Base-by-base conservation (phyloP, 2,888 invertebrate genomes). In the Dorcus parallelipipedus region DNA sequence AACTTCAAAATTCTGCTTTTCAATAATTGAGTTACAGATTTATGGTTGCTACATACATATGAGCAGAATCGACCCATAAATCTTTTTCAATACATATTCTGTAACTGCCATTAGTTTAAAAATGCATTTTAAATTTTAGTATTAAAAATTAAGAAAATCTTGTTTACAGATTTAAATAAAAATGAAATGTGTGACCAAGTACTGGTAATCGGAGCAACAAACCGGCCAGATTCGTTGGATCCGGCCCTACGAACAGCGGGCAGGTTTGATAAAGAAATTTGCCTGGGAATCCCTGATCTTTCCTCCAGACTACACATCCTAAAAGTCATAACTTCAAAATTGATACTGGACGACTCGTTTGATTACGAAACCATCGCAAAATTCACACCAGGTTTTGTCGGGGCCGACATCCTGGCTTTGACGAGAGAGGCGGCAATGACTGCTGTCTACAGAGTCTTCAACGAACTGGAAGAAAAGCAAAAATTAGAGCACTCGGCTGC, bases 161-260 rank as follows among this genome's bases (percentile, higher is more conserved):
- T 4, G 6, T 7, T 33, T 59, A 7, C 42, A 84, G 84, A 82
- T 66, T 72, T 85, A 54, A 77, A 73, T 61, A 74, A 78, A 45
- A 80, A 79, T 49, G 82, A 82, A 64, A 79, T 78, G 63, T 86
- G 84, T 56, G 80, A 83, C 33, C 82, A 84, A 61, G 87, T 95
- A 1, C 76, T 97, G 59, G 89, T 99, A 10, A 86, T 99, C 70
- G 98, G 95, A n/a, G 96, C 98, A 0, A 97, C 98, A 39, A 97
- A 94, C 76, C 86, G 94, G 59, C 93, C 95, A 0, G 97, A 98
- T 77, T 83, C 91, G 0, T 81, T 99, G 50, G 98, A 99, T 78
- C 93, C 96, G 23, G 93, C 95, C 7, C 79, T 99, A 56, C 84
- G 98, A 65, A 83, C 96, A 65, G 92, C 95, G 5, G 97, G 96